phyloP scores from a whole-genome alignment of 2,113 vertebrate genomes.

The Lontra canadensis region DNA sequence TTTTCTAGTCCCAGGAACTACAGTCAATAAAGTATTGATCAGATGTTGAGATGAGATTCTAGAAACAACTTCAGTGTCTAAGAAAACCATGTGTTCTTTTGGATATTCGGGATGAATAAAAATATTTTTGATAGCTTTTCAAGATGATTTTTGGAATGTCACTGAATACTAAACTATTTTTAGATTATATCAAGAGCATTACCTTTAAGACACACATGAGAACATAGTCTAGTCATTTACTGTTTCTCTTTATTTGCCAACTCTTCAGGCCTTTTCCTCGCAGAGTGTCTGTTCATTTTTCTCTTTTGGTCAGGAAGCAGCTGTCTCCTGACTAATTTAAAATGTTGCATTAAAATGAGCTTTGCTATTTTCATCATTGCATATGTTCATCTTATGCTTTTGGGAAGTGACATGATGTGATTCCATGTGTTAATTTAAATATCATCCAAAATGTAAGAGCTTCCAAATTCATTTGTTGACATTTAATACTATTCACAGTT shows the following conservation, averaged over 20 bases:
- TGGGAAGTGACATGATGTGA: slow-evolving; percentile 34
- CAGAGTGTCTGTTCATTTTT: slow-evolving; percentile 58
- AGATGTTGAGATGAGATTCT: slow-evolving; percentile 45
- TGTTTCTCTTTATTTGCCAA: slow-evolving; percentile 63
- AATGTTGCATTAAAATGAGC: slow-evolving; percentile 49
- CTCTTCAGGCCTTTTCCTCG: slow-evolving; percentile 48
- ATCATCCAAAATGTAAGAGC: slow-evolving; percentile 39
- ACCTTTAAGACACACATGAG: slow-evolving; percentile 18
- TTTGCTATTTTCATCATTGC: slow-evolving; percentile 61
- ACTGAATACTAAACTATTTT: slow-evolving; percentile 56
- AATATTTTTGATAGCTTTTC: background rate
- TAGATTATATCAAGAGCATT: slow-evolving; percentile 22
- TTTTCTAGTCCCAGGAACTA: slow-evolving; percentile 5
- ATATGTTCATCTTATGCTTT: slow-evolving; percentile 62
- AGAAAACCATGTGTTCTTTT: slow-evolving; percentile 26
- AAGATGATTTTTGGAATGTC: slow-evolving; percentile 56
- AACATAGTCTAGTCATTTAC: slow-evolving; percentile 37
- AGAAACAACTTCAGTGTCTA: slow-evolving; percentile 5
- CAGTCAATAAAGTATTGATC: background rate
- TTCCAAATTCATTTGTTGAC: slow-evolving; percentile 65
- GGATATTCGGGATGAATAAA: background rate
- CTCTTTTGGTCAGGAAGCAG: slow-evolving; percentile 59
- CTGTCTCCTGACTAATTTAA: slow-evolving; percentile 66
- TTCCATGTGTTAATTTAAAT: slow-evolving; percentile 64
- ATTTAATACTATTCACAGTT: slow-evolving; percentile 59